These are phyloP conservation scores for Lathamus discolor DNA, from an alignment of 2,113 vertebrate genomes.

Conservation along the genomic window DNA sequence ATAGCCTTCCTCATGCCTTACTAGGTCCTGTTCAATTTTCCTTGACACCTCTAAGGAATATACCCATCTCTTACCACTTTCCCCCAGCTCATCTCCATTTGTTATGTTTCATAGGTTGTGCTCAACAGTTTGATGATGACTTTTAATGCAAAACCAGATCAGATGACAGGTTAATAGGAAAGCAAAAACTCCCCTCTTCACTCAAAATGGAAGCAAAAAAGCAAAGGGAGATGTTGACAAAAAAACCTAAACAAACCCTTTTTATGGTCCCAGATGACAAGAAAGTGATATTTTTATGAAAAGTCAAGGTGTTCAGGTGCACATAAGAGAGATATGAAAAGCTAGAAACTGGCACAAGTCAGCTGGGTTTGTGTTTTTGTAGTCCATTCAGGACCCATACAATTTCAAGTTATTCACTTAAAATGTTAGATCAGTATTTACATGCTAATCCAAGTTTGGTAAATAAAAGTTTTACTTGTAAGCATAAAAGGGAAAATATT, in stretches of 20 bases:
- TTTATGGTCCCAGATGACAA: not conserved
- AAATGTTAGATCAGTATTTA: not conserved
- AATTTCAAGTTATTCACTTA: not conserved
- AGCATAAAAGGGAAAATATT: not conserved
- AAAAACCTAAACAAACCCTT: not conserved
- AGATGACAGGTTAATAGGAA: not conserved
- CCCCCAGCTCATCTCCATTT: not conserved
- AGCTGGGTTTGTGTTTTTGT: not conserved
- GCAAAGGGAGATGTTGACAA: not conserved
- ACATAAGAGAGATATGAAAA: not conserved
- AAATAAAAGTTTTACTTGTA: constrained; percentile 5
- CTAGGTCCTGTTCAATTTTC: not conserved
- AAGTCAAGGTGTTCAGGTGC: not conserved
- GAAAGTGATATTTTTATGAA: not conserved
- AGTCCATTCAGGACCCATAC: not conserved
- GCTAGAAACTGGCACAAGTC: not conserved
- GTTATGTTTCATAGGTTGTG: not conserved
- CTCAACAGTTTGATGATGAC: not conserved
- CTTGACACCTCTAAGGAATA: not conserved
- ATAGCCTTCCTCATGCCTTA: not conserved
- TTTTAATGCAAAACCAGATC: not conserved
- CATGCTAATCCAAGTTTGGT: not conserved
- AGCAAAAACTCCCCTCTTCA: not conserved
- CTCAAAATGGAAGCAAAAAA: not conserved
- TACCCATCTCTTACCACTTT: not conserved